Base-by-base conservation (phyloP, 2,797 vertebrate species). In the Pangasius larnaudii region DNA sequence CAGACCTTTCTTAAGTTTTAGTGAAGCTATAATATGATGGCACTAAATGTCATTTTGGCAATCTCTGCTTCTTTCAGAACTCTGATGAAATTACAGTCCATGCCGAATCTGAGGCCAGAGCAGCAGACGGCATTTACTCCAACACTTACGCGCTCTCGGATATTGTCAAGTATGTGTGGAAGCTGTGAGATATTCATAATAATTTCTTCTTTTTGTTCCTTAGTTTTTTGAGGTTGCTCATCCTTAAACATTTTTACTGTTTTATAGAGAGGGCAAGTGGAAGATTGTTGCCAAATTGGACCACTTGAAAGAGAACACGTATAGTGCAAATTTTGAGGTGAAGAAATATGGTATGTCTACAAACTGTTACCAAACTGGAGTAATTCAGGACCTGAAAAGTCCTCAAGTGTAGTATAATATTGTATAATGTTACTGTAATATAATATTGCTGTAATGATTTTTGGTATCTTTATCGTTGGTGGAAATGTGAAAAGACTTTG, bases 181-280 rank as follows among this genome's bases (percentile, higher is more conserved):
- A 30, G 22, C 24, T 56, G 24, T 49, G 75, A 53, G 9, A 78
- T 33, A 22, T 79, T 14, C 18, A 19, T 36, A 6, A 53, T 4
- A 30, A n/a, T 75, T 71, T 30, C 3, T 69, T 42, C 24, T 0
- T 11, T 5, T 53, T 53, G n/a, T n/a, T 24, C 36, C 24, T 30
- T 63, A 3, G 18, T 63, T 22, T 30, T 11, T 13, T 63, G 1
- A 24, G 24, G 6, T n/a, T 51, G 24, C 16, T 19, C 10, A 61
- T 14, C 24, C 5, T n/a, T 58, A 27, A 30, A n/a, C 3, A 53
- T 18, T 46, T 75, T 61, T 24, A 56, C 77, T 33, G 2, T 36
- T 86, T 33, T 51, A 5, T 89, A 96, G 96, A 82, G 96, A 96
- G 88, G 96, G 96, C 67, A 92, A 4, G 0, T 96, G 96, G 96